Evolutionary conservation across 2,888 invertebrate genomes (phyloP), one percentile per base, ranked within the genome.

Genomic region (Napeogenes sylphis): DNA sequence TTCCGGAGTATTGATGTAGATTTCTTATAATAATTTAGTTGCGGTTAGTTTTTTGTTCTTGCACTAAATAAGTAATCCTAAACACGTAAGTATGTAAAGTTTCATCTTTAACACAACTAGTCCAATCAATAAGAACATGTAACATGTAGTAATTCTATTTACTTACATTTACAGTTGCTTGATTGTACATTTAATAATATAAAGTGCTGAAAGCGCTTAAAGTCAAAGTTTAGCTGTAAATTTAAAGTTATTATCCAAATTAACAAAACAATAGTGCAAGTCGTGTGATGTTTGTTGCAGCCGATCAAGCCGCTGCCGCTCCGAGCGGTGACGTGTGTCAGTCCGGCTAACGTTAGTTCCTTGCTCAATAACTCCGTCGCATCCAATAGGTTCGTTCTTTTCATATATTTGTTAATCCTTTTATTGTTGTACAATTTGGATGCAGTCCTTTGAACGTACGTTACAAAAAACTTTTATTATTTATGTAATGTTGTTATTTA

Each of bases 271-370:
- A 21, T 32, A 55, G 61, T 14, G 53, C 70, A 71, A 77, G 72
- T 73, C 75, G 73, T 78, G 74, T 80, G 76, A 82, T 79, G 72
- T 75, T 77, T 59, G 63, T 88, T 92, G 75, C 91, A 96, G 95
- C 96, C 95, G 84, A 94, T 97, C 73, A 97, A 97, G 91, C 97
- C 97, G 69, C 94, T 94, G 81, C 95, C 97, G 72, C 94, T 97
- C 75, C 93, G 94, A 85, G 94, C 94, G 87, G 93, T 91, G 84
- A 82, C 80, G 80, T 78, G 80, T 78, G 79, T 83, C 80, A 85
- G 83, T 81, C 79, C 86, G 76, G 80, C 85, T 80, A 87, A 86
- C 82, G 84, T 86, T 85, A 92, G 84, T 87, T 92, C 92, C 91
- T 91, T 93, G 92, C 92, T 92, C 91, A 91, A 92, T 87, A 87